Base-by-base conservation (phyloP, 2,888 invertebrate species). In the Notodonta dromedarius region DNA sequence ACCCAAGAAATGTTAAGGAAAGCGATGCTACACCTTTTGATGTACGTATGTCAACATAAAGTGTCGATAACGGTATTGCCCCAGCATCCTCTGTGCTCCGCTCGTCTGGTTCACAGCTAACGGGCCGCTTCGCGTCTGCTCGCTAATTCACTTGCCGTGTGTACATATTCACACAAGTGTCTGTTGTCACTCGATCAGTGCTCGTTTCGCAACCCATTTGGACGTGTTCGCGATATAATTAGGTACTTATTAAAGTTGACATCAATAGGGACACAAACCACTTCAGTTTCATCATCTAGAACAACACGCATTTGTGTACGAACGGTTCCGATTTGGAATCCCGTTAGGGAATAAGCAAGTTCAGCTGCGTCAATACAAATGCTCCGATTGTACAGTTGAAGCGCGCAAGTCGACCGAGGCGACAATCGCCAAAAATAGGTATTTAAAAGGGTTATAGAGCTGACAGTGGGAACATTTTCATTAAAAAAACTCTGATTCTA, bases 141-240 rank as follows among this genome's bases (percentile, higher is more conserved):
- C 51, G 61, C 61, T 61, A 61, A 57, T 61, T 61, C 54, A 40
- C 9, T 6, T 11, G 46, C 16, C 60, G 57, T 42, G 54, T 39
- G 48, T 48, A 48, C 16, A 7, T 13, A 46, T 8, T 50, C 50
- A 12, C 16, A 16, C 50, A 2, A 9, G 9, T 8, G 16, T 50
- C 7, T 50, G 50, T 50, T 50, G 50, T 16, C 50, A 50, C 16
- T 14, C 50, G 16, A 50, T 50, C 50, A 54, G 14, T 13, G 32
- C 13, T 46, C 46, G 12, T 53, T 53, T 35, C 35, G 35, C 42
- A 11, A 42, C 42, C 6, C 12, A 42, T 7, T 42, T 42, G 7
- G 42, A 42, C 42, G 11, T 35, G 35, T 35, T 35, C 35, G 35
- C 35, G 35, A 35, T 35, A 35, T 7, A 35, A 6, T 35, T 35